Conservation (phyloP, 2,113 vertebrate genomes). For the Sinocyclocheilus anshuiensis region DNA sequence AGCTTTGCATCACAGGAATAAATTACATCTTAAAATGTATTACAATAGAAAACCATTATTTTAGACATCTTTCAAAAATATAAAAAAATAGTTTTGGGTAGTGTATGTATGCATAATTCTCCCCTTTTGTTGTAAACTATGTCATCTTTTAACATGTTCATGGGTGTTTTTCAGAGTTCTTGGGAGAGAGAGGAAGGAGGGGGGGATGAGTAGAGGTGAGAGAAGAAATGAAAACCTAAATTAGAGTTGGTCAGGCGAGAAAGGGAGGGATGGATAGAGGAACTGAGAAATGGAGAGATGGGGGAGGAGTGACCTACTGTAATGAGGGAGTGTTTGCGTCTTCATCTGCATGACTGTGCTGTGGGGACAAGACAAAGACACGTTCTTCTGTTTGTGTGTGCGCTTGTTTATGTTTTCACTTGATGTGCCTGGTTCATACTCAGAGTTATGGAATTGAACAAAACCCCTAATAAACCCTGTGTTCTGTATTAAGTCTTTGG, state of each 20-base stretch:
- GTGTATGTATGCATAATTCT: too few species aligned
- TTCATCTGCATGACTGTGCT: slow-evolving; percentile 67
- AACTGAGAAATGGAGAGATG: slow-evolving; percentile 35
- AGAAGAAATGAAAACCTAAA: slow-evolving; percentile 73
- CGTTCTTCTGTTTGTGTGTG: slow-evolving; percentile 1
- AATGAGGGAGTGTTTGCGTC: slow-evolving; percentile 68
- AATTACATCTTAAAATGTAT: too few species aligned
- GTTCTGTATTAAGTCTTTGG: not conserved
- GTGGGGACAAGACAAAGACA: slow-evolving; percentile 63
- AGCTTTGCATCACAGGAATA: too few species aligned
- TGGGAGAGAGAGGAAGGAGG: not conserved
- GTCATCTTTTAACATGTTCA: not conserved
- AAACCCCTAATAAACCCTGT: not conserved
- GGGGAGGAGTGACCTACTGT: slow-evolving; percentile 67
- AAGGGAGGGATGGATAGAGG: slow-evolving; percentile 61
- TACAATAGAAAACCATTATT: too few species aligned
- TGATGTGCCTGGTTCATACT: not conserved
- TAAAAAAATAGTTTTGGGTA: too few species aligned
- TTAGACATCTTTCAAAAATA: too few species aligned
- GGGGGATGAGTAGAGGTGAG: slow-evolving; percentile 56
- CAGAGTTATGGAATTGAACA: not conserved
- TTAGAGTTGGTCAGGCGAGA: slow-evolving; percentile 73
- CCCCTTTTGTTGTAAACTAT: not conserved
- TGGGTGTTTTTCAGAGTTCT: slow-evolving; percentile 1
- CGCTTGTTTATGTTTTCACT: not conserved